Evolutionary conservation across 2,888 invertebrate species (phyloP).

Genomic region (Phorcus lineatus): DNA sequence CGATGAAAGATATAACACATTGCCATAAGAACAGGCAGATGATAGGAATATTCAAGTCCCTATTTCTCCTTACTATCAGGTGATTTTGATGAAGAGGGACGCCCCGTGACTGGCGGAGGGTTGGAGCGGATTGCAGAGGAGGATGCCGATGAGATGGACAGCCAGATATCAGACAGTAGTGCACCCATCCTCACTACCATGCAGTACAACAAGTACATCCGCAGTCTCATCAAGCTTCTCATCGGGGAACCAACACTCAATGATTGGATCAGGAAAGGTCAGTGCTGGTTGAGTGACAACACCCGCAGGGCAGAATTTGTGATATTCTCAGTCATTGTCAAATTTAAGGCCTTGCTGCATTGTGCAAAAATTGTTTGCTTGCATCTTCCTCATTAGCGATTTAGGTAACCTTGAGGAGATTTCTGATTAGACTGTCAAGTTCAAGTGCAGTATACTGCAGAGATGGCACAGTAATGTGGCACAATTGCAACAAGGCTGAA

Average conservation of each 20-base stretch:
- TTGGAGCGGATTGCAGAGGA: conserved; percentile 6
- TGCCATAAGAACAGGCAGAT: no score
- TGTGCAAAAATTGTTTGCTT: no score
- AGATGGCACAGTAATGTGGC: no score
- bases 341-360: no score
- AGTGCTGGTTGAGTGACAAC: neutral
- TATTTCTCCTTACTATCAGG: neutral
- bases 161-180: conserved; percentile 44
- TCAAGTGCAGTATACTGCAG: no score
- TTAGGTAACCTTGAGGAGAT: no score
- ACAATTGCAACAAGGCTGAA: no score
- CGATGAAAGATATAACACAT: no score
- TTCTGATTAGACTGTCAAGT: no score
- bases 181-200: conserved; percentile 61
- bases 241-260: conserved; percentile 67
- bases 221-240: conserved; percentile 70
- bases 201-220: conserved; percentile 70
- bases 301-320: neutral
- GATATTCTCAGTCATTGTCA: no score
- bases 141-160: conserved; percentile 38
- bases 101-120: neutral
- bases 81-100: conserved; percentile 22
- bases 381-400: no score
- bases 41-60: no score
- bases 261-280: conserved; percentile 73